phyloP scores from a whole-genome alignment of 2,113 vertebrate species.

The Rhinogobius similis region DNA sequence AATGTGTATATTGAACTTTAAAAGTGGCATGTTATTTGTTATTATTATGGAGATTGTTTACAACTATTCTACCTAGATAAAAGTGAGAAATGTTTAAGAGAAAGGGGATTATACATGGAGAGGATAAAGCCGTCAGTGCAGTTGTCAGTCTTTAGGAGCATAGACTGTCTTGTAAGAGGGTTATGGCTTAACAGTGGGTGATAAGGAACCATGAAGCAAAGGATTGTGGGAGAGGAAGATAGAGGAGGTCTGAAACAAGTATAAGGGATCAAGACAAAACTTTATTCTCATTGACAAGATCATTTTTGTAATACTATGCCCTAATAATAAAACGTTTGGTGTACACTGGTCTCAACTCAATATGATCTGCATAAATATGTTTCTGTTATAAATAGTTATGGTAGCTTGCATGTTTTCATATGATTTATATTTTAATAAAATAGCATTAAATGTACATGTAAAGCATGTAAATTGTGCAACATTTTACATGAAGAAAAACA shows the following conservation, averaged over 20 bases:
- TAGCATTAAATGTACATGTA: no score
- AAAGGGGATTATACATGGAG: slow-evolving; percentile 11
- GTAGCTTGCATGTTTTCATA: no score
- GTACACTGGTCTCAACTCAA: neutral
- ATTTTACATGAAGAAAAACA: no score
- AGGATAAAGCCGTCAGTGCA: neutral
- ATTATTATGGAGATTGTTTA: neutral
- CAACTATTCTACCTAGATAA: neutral
- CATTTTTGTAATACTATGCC: neutral
- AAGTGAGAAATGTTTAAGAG: no score
- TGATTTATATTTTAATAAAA: no score
- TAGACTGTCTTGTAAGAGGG: neutral
- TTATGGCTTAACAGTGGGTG: neutral
- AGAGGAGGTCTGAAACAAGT: neutral
- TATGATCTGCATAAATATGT: neutral
- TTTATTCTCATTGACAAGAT: neutral
- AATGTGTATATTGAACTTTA: neutral
- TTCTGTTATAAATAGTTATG: no score
- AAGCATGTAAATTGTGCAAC: no score
- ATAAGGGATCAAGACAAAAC: neutral
- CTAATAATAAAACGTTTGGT: neutral
- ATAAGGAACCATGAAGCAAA: slow-evolving; percentile 12
- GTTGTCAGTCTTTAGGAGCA: neutral
- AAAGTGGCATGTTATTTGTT: neutral
- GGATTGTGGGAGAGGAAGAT: neutral